Conservation (phyloP, 1,140 invertebrate genomes). For the Drosophila suzukii region DNA sequence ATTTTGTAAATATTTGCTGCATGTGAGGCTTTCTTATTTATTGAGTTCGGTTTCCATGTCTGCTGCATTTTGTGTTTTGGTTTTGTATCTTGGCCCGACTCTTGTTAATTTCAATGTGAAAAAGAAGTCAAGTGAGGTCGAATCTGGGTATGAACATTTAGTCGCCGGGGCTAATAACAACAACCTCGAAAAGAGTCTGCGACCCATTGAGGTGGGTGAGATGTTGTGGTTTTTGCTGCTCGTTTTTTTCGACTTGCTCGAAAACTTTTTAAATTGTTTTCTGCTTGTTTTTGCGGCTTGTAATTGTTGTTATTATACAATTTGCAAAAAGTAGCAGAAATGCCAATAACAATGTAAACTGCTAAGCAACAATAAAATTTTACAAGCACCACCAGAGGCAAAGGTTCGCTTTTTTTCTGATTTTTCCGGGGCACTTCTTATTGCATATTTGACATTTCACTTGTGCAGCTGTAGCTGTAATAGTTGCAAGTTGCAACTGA, state of each 20-base stretch:
- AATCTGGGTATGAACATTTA: constrained; percentile 68
- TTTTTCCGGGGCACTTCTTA: constrained; percentile 43
- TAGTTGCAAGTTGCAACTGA: constrained; percentile 9
- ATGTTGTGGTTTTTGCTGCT: constrained; percentile 41
- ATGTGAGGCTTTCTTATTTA: constrained; percentile 59
- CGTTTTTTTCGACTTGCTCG: constrained; percentile 55
- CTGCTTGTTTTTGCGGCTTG: constrained; percentile 68
- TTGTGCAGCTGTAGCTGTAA: constrained; percentile 36
- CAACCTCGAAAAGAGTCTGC: constrained; percentile 61
- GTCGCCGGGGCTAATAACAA: constrained; percentile 68
- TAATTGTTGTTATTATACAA: constrained; percentile 80
- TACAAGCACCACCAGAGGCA: constrained; percentile 36
- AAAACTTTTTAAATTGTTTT: constrained; percentile 70
- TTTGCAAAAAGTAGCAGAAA: constrained; percentile 50
- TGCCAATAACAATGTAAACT: constrained; percentile 59
- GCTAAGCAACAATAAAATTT: constrained; percentile 51
- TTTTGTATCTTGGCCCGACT: constrained; percentile 9
- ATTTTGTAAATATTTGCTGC: constrained; percentile 56
- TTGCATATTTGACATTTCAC: constrained; percentile 79
- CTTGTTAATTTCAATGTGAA: constrained; percentile 72
- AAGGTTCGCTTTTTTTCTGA: background rate
- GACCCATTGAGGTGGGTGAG: constrained; percentile 38
- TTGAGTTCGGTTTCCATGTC: constrained; percentile 34
- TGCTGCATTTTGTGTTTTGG: constrained; percentile 26
- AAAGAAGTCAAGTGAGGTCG: constrained; percentile 80